These are phyloP conservation scores for Gila orcuttii DNA, from an alignment of 2,113 vertebrate genomes.

Conservation along the genomic window DNA sequence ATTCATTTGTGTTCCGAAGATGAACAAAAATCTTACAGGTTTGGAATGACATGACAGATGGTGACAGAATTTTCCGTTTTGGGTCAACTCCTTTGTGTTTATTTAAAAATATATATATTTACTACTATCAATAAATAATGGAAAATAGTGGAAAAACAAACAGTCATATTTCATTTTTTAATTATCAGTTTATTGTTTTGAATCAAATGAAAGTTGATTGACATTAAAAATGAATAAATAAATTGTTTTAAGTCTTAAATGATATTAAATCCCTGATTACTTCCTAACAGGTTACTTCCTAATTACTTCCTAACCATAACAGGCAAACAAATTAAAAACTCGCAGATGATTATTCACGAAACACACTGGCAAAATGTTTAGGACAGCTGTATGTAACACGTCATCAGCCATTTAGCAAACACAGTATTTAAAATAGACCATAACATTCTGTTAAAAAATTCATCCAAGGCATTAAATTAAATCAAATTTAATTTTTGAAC, in stretches of 20 bases:
- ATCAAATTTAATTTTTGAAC: not conserved
- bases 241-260: not conserved
- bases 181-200: not conserved
- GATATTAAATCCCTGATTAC: not conserved
- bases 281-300: slow-evolving; percentile 1
- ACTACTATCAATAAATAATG: not conserved
- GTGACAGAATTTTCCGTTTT: too few species aligned
- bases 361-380: not conserved
- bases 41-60: too few species aligned
- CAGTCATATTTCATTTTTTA: not conserved
- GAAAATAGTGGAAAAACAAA: not conserved
- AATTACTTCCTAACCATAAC: not conserved
- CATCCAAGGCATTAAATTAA: slow-evolving; percentile 17
- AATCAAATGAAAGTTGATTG: slow-evolving; percentile 12
- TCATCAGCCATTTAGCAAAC: not conserved
- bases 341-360: not conserved
- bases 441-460: slow-evolving; percentile 5
- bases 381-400: not conserved
- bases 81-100: too few species aligned
- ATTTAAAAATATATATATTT: not conserved
- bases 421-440: slow-evolving; percentile 20
- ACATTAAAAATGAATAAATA: slow-evolving; percentile 39
- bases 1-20: too few species aligned
- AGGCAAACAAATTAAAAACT: not conserved
- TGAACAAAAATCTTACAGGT: too few species aligned